Base-by-base conservation (phyloP, 2,113 vertebrate genomes). In the Hippocampus comes region DNA sequence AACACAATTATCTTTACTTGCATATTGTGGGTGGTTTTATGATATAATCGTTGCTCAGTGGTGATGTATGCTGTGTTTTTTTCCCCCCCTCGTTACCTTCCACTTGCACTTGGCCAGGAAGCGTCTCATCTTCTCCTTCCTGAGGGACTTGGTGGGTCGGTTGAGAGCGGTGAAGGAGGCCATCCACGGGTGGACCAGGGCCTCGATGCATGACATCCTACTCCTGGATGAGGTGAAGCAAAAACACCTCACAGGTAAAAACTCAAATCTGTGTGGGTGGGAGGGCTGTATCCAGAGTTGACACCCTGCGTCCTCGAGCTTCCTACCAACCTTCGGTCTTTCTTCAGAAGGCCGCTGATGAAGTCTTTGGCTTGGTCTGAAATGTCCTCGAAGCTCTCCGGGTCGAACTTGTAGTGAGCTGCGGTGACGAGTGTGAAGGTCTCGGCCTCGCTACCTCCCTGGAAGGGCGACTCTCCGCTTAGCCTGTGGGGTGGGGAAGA, bases 381-480 rank as follows among this genome's bases (percentile, higher is more conserved):
- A 78, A 96, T 92, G 66, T 94, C 93, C 0, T 89, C 91, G 77
- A 95, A 95, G 78, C 86, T 93, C 72, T 96, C 94, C 15, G 91
- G 78, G 60, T 93, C 92, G 17, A 94, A 96, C 30, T 92, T 90
- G 74, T 91, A 95, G 41, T 0, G 18, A 0, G 92, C 94, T 4
- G 90, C 90, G 0, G 94, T 95, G 74, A 96, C 82, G 1, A 93
- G 91, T 59, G 84, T 84, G 3, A 95, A 75, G 0, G 94, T 96
- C 84, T 96, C 94, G 2, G 89, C 71, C 30, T 95, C 93, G 0
- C 49, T 93, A 75, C 90, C 88, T 18, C 95, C 95, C 80, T 95
- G 94, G 86, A 96, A 96, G 0, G 95, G 95, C 0, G 93, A 95
- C 70, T 94, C 94, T 43, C 95, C 95, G 0, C 95, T 95, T 68